Percentiles rank a stretch among this genome's conserved stretches.
phyloP scores from a whole-genome alignment of 53 echinoderm and acorn worm species.

The Zoroaster sp. region DNA sequence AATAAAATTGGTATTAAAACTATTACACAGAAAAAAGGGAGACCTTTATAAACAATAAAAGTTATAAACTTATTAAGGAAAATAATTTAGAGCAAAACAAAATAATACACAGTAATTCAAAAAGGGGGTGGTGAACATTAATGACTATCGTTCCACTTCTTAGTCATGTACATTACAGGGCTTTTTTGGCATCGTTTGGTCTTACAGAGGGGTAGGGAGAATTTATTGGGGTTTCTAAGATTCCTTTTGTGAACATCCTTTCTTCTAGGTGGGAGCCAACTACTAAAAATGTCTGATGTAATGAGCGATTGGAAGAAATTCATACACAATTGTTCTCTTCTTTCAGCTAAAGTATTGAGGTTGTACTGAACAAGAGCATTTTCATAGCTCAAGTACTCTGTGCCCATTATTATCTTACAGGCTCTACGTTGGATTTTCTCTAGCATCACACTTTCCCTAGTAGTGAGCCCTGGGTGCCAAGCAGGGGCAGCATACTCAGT shows the following conservation, averaged over 20 bases:
- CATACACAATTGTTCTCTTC: slow-evolving; percentile 6
- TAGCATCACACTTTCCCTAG: neutral
- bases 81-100: too few species aligned
- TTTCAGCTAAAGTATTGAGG: neutral
- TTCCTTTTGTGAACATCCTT: neutral
- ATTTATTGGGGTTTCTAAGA: neutral
- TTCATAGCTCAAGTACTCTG: neutral
- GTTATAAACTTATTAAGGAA: too few species aligned
- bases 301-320: neutral
- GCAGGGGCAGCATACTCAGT: slow-evolving; percentile 18
- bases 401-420: slow-evolving; percentile 20
- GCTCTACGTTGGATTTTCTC: slow-evolving; percentile 14
- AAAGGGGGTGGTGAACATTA: too few species aligned
- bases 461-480: slow-evolving; percentile 18
- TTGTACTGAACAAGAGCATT: neutral
- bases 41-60: too few species aligned
- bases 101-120: too few species aligned
- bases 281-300: neutral
- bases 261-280: neutral
- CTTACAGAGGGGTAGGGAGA: neutral
- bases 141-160: too few species aligned
- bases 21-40: too few species aligned
- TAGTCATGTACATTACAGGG: neutral
- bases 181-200: neutral
- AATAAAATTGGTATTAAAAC: too few species aligned